A percentile compares a stretch with the other conserved stretches of the same genome.
phyloP scores from a whole-genome alignment of 2,888 invertebrate genomes.

The Ophion ventricosus region DNA sequence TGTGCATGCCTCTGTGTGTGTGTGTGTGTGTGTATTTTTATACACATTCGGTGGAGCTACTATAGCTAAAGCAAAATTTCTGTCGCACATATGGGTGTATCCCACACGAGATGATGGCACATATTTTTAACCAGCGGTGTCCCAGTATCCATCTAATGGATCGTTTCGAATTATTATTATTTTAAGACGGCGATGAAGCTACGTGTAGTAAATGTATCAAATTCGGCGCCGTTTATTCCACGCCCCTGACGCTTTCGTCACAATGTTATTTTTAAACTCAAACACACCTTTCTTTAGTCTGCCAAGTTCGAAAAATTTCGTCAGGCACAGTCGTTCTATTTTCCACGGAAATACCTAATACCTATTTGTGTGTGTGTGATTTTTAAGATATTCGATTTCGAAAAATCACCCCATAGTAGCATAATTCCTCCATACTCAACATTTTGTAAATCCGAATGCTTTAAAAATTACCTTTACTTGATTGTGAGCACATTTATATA shows the following conservation, averaged over 20 bases:
- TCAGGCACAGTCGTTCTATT: background rate
- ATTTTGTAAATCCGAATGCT: too few relatives aligned
- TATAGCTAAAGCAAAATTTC: slow-evolving; percentile 17
- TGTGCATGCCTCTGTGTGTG: background rate
- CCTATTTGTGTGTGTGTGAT: background rate
- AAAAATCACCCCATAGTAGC: too few relatives aligned
- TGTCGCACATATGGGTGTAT: slow-evolving; percentile 11
- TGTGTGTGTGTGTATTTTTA: background rate
- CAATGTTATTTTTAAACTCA: too few relatives aligned
- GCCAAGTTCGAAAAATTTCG: slow-evolving; percentile 1
- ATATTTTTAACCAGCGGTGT: slow-evolving; percentile 4
- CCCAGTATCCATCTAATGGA: background rate
- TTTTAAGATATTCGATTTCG: too few relatives aligned
- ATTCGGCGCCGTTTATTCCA: too few relatives aligned
- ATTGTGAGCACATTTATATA: too few relatives aligned
- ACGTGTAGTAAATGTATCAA: too few relatives aligned
- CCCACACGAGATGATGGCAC: background rate
- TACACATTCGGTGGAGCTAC: background rate
- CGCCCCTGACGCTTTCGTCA: too few relatives aligned
- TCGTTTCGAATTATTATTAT: too few relatives aligned
- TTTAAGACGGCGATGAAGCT: too few relatives aligned
- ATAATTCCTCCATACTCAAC: too few relatives aligned
- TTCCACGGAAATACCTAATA: slow-evolving; percentile 4
- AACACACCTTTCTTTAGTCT: background rate
- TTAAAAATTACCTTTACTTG: too few relatives aligned